phyloP scores from a whole-genome alignment of 2,797 vertebrate species.

The Dromococcyx pavoninus region DNA sequence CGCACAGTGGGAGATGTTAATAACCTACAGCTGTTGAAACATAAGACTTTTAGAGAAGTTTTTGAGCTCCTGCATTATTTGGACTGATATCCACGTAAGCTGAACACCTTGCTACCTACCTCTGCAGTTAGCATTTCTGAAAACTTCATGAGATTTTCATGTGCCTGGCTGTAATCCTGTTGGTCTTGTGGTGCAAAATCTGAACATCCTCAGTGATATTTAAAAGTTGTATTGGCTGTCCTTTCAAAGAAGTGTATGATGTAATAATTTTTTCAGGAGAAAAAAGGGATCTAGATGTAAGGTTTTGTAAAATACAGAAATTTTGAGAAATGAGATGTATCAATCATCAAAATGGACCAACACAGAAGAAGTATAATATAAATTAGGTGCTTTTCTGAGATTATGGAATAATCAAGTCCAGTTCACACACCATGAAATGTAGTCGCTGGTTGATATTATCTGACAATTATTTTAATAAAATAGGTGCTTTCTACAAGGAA shows the following conservation, averaged over 20 bases:
- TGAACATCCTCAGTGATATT: not conserved
- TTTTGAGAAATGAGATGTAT: not conserved
- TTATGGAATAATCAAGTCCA: not conserved
- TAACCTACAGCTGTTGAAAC: not conserved
- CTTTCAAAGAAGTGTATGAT: not conserved
- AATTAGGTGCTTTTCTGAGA: not conserved
- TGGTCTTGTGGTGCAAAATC: not conserved
- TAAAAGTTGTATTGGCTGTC: not conserved
- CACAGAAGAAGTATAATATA: not conserved
- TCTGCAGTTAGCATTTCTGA: not conserved
- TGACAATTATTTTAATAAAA: conserved; percentile 37
- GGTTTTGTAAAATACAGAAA: not conserved
- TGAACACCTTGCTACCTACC: not conserved
- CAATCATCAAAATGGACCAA: not conserved
- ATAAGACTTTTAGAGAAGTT: not conserved
- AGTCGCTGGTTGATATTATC: not conserved
- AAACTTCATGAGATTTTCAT: not conserved
- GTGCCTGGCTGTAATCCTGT: not conserved
- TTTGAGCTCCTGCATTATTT: not conserved
- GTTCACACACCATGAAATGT: conserved; percentile 3
- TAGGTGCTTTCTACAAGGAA: not conserved
- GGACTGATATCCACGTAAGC: not conserved
- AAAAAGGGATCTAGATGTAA: not conserved
- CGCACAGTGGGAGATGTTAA: not conserved
- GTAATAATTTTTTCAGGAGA: not conserved